Base-by-base conservation (phyloP, 2,888 invertebrate genomes). In the Ornithoptera alexandrae region DNA sequence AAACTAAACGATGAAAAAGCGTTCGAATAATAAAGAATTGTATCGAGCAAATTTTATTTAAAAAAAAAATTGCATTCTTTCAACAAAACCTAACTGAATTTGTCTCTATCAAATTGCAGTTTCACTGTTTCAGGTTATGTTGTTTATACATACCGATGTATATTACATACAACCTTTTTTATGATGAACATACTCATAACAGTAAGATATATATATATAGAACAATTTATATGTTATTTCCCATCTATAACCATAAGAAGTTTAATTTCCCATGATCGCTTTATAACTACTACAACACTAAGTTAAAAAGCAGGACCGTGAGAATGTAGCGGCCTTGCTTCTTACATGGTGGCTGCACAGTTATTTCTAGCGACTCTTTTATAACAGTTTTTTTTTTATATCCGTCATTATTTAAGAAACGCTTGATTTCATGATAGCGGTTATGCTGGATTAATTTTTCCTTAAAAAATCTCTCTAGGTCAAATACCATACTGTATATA, bases 261-360 rank as follows among this genome's bases (percentile, higher is more conserved):
- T 76, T 74, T 74, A 74, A 78, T 78, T 81, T 79, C 79, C 76
- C 81, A 78, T 82, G 77, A 72, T 67, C 72, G 77, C 75, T 76
- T 72, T 76, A 73, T 77, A 74, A 68, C 68, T 72, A 73, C 74
- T 74, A 24, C 53, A 8, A 22, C 36, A 39, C 63, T 63, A 59
- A 60, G 59, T 58, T 63, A 58, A 62, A 67, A 64, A 30, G 56
- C 71, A 71, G 71, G 74, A 75, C 80, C 90, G 90, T 91, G 90
- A 79, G 90, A 91, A 89, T 84, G 82, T 72, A 71, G 72, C 84
- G 88, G 83, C 90, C 90, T 90, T 90, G 89, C 78, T 79, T 79
- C 77, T 77, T 75, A 73, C 76, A 79, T 81, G 78, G 77, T 74
- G 75, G 60, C 30, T 67, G 59, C 62, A 77, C 78, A 73, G 67